phyloP scores from a whole-genome alignment of 2,113 vertebrate species.

The Hylia prasina region DNA sequence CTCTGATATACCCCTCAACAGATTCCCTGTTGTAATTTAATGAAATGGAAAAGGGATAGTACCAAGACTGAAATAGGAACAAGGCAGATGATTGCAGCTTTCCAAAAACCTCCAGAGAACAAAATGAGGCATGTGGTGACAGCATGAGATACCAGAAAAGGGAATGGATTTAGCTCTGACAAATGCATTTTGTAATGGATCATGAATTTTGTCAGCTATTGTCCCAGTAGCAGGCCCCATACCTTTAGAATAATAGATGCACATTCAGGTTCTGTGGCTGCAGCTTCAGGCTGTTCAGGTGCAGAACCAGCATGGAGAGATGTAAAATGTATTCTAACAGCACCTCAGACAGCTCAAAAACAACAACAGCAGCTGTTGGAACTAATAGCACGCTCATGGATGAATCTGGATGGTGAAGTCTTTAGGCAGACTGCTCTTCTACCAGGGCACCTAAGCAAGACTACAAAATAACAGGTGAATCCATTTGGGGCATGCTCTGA shows the following conservation, averaged over 20 bases:
- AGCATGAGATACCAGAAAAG: background rate
- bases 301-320: background rate
- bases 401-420: background rate
- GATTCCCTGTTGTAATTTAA: background rate
- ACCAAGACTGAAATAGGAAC: background rate
- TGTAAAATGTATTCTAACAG: background rate
- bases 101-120: background rate
- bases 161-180: background rate
- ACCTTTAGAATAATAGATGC: background rate
- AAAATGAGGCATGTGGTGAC: background rate
- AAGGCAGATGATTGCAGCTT: background rate
- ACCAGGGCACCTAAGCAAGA: background rate
- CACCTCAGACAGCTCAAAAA: background rate
- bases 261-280: background rate
- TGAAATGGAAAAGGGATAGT: background rate
- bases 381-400: background rate
- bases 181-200: background rate
- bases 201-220: slow-evolving; percentile 15
- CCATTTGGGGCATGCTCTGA: background rate
- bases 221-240: background rate
- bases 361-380: background rate
- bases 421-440: background rate
- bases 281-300: slow-evolving; percentile 26
- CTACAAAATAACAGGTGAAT: background rate
- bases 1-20: background rate